phyloP scores from a whole-genome alignment of 2,888 invertebrate species.

The Drosophila borborema region DNA sequence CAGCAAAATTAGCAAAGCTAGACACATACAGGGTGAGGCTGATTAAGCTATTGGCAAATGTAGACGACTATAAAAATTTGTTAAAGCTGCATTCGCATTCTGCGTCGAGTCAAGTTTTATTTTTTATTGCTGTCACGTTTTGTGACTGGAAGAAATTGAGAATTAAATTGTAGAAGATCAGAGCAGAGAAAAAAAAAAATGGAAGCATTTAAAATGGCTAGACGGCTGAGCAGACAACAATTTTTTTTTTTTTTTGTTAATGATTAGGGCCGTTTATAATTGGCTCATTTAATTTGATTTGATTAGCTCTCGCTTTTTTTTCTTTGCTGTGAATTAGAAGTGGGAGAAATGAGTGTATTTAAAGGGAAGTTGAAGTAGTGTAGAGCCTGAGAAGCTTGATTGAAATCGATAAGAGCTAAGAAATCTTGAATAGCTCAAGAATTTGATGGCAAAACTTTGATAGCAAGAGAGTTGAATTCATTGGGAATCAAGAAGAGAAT shows the following conservation, averaged over 20 bases:
- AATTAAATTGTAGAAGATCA: neutral
- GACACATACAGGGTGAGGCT: constrained; percentile 18
- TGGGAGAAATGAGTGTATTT: neutral
- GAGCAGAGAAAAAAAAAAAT: neutral
- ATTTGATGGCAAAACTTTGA: neutral
- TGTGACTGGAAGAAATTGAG: neutral
- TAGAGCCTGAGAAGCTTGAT: no score
- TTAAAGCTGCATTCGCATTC: neutral
- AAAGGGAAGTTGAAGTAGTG: neutral
- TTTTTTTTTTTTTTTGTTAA: neutral
- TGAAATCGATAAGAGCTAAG: no score
- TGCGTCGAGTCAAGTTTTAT: neutral
- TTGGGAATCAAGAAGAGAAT: no score
- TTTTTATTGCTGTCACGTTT: constrained; percentile 4
- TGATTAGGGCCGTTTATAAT: neutral
- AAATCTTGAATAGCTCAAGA: neutral
- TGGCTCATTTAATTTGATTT: neutral
- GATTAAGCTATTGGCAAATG: neutral
- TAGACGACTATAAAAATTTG: constrained; percentile 1
- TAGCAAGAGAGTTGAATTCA: no score
- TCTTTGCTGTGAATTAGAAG: neutral
- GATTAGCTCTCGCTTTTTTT: neutral
- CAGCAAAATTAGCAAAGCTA: constrained; percentile 47
- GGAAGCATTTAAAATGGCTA: neutral
- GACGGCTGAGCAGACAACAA: neutral